phyloP scores from a whole-genome alignment of 2,888 invertebrate species.

The Eupithecia vulgata region DNA sequence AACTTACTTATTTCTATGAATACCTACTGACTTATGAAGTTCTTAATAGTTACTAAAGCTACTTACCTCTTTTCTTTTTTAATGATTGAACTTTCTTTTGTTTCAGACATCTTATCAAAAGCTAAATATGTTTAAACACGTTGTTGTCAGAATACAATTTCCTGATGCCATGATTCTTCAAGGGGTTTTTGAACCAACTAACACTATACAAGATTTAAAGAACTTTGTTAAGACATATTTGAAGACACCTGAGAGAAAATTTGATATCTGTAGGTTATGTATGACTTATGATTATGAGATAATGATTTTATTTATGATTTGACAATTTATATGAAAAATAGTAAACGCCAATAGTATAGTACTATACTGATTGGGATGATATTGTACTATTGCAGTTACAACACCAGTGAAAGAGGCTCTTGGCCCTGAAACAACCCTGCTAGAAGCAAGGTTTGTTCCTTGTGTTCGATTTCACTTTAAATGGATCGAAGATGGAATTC shows the following conservation, averaged over 20 bases:
- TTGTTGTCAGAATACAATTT: slow-evolving; percentile 93
- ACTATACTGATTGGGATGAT: not conserved
- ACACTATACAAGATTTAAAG: slow-evolving; percentile 88
- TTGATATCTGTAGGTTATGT: slow-evolving; percentile 93
- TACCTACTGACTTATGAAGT: not conserved
- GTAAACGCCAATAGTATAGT: not conserved
- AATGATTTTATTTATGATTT: not conserved
- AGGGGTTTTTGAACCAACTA: slow-evolving; percentile 91
- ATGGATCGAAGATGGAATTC: slow-evolving; percentile 66
- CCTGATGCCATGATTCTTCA: slow-evolving; percentile 94
- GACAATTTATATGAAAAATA: not conserved
- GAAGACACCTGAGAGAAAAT: slow-evolving; percentile 85
- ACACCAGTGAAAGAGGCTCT: slow-evolving; percentile 92
- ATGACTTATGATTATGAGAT: no score
- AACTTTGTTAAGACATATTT: slow-evolving; percentile 90
- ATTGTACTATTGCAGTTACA: slow-evolving; percentile 85
- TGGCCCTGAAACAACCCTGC: slow-evolving; percentile 84
- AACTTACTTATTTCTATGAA: not conserved
- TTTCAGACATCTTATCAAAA: slow-evolving; percentile 70
- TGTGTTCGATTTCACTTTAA: slow-evolving; percentile 90
- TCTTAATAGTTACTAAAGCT: not conserved
- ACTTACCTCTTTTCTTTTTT: not conserved
- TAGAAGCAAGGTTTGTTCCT: slow-evolving; percentile 91
- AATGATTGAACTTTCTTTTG: not conserved
- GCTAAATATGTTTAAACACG: slow-evolving; percentile 88